Evolutionary conservation across 2,888 invertebrate genomes (phyloP), one percentile per base, ranked within the genome.

Genomic region (Phorcus lineatus): DNA sequence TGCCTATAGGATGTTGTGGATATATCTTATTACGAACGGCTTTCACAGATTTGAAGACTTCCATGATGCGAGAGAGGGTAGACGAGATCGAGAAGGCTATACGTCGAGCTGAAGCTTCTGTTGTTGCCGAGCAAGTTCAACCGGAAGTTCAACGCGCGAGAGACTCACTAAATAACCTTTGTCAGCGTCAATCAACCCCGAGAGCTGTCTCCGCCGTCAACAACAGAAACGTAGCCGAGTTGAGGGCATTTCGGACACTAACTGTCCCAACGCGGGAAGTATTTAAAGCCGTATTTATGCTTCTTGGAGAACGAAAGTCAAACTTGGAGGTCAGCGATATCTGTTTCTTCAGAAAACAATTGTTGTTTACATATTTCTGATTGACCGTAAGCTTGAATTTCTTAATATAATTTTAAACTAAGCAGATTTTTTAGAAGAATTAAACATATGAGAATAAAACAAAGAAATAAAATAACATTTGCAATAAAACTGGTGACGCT

Each of bases 61-160:
- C 70, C 19, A 9, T 70, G 31, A 70, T 70, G 70, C 28, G 70
- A 36, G 70, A 70, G 40, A 17, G 70, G 9, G 3, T 4, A n/a
- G 70, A 70, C 9, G 70, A 70, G 36, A 31, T 70, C 0, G 70
- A 70, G 70, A 70, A 70, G 36, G 70, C 70, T 36, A 70, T 70
- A 40, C 28, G 70, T 19, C 31, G 70, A 70, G 70, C 70, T 19
- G 36, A 36, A 19, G 16, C 70, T 0, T 70, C 70, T 19, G 40
- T 31, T 40, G 70, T 70, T 11, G 70, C 31, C 17, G 70, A 16
- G 17, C 13, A 40, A 19, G 16, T 70, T 28, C 31, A 70, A 19
- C 16, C 40, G 16, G 70, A 70, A 16, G n/a, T 70, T 17, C 36
- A 36, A 19, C 28, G 40, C 11, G 70, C 70, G 3, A 36, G 36